A percentile compares a stretch with the other conserved stretches of the same genome.
Conservation (phyloP, 2,797 vertebrate species). For the Pipistrellus nathusii region DNA sequence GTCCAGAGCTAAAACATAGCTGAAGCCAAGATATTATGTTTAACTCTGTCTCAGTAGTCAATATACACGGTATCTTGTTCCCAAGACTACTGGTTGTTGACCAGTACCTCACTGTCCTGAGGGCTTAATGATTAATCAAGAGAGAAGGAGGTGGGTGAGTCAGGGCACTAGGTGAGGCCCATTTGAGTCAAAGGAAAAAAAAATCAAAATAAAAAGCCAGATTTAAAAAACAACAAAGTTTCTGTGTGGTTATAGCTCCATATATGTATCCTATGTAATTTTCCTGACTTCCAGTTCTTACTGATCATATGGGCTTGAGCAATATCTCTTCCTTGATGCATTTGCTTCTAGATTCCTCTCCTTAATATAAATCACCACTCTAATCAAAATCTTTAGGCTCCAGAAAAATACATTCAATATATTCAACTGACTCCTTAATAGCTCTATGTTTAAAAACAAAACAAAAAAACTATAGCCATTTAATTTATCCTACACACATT, state of each 20-base stretch:
- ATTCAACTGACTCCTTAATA: not conserved
- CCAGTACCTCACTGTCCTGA: not conserved
- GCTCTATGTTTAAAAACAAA: not conserved
- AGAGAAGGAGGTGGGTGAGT: not conserved
- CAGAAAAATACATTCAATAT: not conserved
- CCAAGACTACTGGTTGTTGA: not conserved
- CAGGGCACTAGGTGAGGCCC: not conserved
- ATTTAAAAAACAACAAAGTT: not conserved
- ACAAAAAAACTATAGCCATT: not conserved
- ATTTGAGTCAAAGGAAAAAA: not conserved
- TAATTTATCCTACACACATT: not conserved
- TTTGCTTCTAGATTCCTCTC: not conserved
- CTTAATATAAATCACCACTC: not conserved
- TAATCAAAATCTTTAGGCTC: not conserved
- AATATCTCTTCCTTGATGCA: not conserved
- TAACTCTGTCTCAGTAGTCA: not conserved
- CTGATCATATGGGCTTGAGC: not conserved
- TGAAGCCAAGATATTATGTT: not conserved
- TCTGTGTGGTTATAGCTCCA: not conserved
- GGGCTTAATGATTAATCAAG: not conserved
- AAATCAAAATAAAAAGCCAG: not conserved
- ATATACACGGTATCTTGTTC: not conserved
- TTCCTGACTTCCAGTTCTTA: not conserved
- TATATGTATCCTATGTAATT: not conserved
- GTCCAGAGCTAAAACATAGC: not conserved